Base-by-base conservation (phyloP, 2,888 invertebrate species). In the Myopa testacea region DNA sequence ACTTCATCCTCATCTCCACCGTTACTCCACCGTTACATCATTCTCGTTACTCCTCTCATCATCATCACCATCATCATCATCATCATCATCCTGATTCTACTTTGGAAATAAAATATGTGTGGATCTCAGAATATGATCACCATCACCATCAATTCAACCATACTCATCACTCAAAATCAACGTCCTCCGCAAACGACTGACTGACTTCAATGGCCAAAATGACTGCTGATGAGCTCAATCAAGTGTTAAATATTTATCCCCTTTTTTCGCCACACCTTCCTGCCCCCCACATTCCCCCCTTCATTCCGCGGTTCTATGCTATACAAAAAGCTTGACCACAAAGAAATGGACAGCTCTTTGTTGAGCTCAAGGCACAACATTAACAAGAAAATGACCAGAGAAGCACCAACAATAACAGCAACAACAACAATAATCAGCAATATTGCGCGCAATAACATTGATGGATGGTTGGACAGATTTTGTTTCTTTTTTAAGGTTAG, bases 191-290 rank as follows among this genome's bases (percentile, higher is more conserved):
- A 38, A 67, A 37, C 12, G 68, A 50, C 50, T 69, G 50, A 45
- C 45, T 45, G 45, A 45, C 68, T 40, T 26, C 40, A 26, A 40
- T 73, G 73, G 73, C 67, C 72, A 38, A 60, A 37, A 58, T 45
- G 73, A 73, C 62, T 65, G 37, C 67, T 75, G 75, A 75, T 75
- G 75, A 75, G 75, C 38, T 55, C 75, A 75, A 75, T 75, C 75
- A 75, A 75, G 75, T 75, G 75, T 75, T 75, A 75, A 75, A 75
- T 75, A 75, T 75, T 75, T 67, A 5, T 67, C 38, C 19, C 75
- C 34, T 67, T 75, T 75, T 40, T 74, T 52, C 40, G 60, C 40
- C 60, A 14, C 45, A 73, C 38, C 37, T 62, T 71, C 71, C 6
- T 10, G 6, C 45, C 45, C 45, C 10, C 3, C 45, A 1, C 45